Evolutionary conservation across 2,797 vertebrate genomes (phyloP), one percentile per base, ranked within the genome.

Genomic region (Halcyon badia): DNA sequence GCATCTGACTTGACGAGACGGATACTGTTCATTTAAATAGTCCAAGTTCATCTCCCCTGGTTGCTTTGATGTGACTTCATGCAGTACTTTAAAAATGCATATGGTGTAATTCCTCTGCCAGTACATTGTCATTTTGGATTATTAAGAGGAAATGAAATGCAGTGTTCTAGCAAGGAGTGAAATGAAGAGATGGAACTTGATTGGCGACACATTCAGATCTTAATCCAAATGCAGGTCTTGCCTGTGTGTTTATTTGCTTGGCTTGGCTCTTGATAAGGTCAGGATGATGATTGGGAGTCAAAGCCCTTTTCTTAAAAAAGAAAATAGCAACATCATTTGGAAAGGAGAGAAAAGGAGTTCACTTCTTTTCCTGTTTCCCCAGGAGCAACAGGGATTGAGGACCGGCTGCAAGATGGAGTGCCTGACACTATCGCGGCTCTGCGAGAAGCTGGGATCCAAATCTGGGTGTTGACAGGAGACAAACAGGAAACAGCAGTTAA

Each of bases 381-480:
- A 99, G 99, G 99, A 90, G 99, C 99, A 76, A 99, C 99, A 10
- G 99, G 99, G 61, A 98, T 99, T 19, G 99, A 99, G 97, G 99
- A 99, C 96, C 98, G 99, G 71, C 99, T 99, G 71, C 99, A 99
- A 87, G 99, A 99, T 13, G 99, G 97, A 2, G 99, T 99, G 71
- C 99, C 99, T 75, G 99, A 99, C 90, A 99, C 99, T 41, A 98
- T 99, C 3, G 61, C 97, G 21, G 98, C 99, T 7, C 98, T 99
- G 90, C 97, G 98, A 89, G 99, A 99, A 91, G 99, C 99, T 58
- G 99, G 99, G 49, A 99, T 99, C 89, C 98, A 99, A 96, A 97
- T 99, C 92, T 99, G 99, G 99, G 99, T 99, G 94, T 94, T 99
- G 97, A 99, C 99, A 13, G 99, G 99, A 85, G 99, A 99, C 98